Percentiles rank a stretch among this genome's conserved stretches.
Conservation (phyloP, 1,140 invertebrate species). For the Neodiprion virginianus region DNA sequence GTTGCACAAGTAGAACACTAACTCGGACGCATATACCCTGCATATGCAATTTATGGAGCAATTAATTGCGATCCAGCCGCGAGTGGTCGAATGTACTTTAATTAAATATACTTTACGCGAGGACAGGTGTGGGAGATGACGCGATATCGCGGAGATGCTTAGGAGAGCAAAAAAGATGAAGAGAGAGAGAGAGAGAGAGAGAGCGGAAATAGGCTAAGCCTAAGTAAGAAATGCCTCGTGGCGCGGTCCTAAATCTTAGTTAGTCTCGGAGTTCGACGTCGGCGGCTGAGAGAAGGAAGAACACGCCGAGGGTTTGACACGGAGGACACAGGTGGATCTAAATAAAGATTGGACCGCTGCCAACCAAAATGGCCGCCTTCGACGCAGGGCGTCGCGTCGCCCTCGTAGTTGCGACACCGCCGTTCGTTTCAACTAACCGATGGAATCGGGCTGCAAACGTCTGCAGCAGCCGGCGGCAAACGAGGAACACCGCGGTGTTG, state of each 20-base stretch:
- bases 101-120: neutral
- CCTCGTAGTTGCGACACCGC: neutral
- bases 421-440: conserved; percentile 26
- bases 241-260: neutral
- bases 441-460: conserved; percentile 24
- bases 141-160: no score
- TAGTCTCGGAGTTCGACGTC: neutral
- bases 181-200: neutral
- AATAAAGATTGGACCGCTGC: conserved; percentile 62
- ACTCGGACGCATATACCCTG: no score
- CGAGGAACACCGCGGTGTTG: conserved; percentile 28
- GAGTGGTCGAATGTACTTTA: no score
- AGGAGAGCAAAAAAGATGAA: neutral
- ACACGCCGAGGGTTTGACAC: conserved; percentile 46
- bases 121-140: neutral
- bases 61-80: no score
- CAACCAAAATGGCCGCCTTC: conserved; percentile 53
- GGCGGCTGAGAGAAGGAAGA: no score
- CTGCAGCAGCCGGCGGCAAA: conserved; percentile 19
- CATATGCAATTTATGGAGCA: no score
- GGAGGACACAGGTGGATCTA: conserved; percentile 61
- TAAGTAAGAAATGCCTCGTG: neutral
- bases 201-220: conserved; percentile 3
- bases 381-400: conserved; percentile 33
- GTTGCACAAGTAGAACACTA: no score